Evolutionary conservation across 2,113 vertebrate species (phyloP).

Genomic region (Anseranas semipalmata): DNA sequence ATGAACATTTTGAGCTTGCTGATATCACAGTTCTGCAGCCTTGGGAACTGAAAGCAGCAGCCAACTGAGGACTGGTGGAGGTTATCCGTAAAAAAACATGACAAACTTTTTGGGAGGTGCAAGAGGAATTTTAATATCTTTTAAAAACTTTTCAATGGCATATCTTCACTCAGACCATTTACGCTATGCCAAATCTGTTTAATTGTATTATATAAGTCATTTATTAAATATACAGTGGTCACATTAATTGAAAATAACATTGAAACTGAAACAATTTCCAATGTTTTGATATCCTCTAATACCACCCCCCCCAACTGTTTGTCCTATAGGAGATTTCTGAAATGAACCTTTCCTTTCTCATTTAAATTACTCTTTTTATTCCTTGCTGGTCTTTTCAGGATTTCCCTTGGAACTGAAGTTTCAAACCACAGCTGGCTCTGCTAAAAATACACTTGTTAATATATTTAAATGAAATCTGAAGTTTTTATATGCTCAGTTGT

Average conservation of each 20-base stretch:
- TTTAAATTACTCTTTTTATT: background rate
- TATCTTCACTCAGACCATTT: background rate
- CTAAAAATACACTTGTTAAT: slow-evolving; percentile 1
- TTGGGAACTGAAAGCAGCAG: background rate
- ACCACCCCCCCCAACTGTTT: background rate
- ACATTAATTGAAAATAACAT: background rate
- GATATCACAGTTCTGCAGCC: background rate
- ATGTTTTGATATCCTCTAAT: background rate
- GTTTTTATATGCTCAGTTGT: background rate
- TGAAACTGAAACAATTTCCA: background rate
- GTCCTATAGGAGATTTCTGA: background rate
- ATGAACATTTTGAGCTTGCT: background rate
- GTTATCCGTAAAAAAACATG: background rate
- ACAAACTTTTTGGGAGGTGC: background rate
- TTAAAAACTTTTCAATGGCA: background rate
- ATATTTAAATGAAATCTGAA: background rate
- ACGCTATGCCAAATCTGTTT: background rate
- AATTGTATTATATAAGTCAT: background rate
- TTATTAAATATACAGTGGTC: background rate
- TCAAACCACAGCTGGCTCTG: background rate
- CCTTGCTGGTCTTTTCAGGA: background rate
- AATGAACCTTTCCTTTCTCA: background rate
- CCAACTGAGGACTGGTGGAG: background rate
- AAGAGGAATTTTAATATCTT: background rate
- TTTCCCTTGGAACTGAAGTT: slow-evolving; percentile 1